These are phyloP conservation scores for Stenodema calcarata DNA, from an alignment of 2,888 invertebrate genomes.

Conservation along the genomic window DNA sequence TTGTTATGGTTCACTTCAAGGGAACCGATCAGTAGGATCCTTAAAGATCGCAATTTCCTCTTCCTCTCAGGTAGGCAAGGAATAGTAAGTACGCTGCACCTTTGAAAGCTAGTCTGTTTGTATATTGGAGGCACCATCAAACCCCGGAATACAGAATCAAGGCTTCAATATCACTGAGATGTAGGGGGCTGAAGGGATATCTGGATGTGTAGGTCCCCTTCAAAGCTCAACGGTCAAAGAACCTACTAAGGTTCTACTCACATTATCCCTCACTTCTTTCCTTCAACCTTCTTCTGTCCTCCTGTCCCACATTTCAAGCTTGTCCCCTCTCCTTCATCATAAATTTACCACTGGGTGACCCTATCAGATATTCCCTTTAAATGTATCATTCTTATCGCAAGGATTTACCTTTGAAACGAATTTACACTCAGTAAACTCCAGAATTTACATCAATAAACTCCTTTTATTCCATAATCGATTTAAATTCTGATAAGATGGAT, in stretches of 20 bases:
- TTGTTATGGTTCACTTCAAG: background rate
- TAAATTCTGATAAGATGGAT: background rate
- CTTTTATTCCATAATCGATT: background rate
- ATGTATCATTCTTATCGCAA: slow-evolving; percentile 30
- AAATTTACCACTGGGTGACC: slow-evolving; percentile 25
- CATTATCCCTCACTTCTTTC: slow-evolving; percentile 23
- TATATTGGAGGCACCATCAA: slow-evolving; percentile 37
- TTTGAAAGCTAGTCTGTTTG: slow-evolving; percentile 37
- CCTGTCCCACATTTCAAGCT: background rate
- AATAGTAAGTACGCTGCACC: slow-evolving; percentile 37
- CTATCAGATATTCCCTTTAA: slow-evolving; percentile 43
- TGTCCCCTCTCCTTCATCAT: slow-evolving; percentile 22
- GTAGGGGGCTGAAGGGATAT: background rate
- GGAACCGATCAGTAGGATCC: background rate
- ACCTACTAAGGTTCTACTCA: slow-evolving; percentile 35
- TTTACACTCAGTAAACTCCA: slow-evolving; percentile 13
- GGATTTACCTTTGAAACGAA: slow-evolving; percentile 23
- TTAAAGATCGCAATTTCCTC: slow-evolving; percentile 29
- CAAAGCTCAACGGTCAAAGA: slow-evolving; percentile 32
- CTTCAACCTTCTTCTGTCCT: background rate
- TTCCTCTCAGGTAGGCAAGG: slow-evolving; percentile 23
- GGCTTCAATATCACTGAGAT: slow-evolving; percentile 16
- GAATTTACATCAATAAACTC: background rate
- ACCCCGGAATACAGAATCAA: slow-evolving; percentile 38
- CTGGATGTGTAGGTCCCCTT: slow-evolving; percentile 17